Percentiles rank a stretch among this genome's conserved stretches.
These are phyloP conservation scores for Dryocosmus kuriphilus DNA, from an alignment of 2,888 invertebrate species.

Conservation along the genomic window DNA sequence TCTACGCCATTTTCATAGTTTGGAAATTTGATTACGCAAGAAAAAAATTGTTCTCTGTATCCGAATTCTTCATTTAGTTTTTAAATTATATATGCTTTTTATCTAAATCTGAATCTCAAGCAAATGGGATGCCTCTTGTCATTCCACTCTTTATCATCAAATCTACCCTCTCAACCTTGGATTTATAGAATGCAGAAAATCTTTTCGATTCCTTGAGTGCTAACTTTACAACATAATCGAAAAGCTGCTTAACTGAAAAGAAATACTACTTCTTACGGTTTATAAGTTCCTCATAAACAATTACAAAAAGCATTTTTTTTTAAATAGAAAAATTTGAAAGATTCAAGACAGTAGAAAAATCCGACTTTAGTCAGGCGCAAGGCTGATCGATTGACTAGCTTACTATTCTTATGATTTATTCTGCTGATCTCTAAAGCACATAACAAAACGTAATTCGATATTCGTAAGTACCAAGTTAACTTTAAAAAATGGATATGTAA, in stretches of 20 bases:
- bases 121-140: slow-evolving; percentile 12
- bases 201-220: slow-evolving; percentile 3
- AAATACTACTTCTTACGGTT: not conserved
- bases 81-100: not conserved
- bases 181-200: slow-evolving; percentile 20
- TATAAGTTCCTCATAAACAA: not conserved
- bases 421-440: not conserved
- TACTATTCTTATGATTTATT: not conserved
- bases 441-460: not conserved
- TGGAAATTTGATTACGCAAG: too few species aligned
- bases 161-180: slow-evolving; percentile 19
- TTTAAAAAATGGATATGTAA: slow-evolving; percentile 1
- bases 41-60: too few species aligned
- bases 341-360: not conserved
- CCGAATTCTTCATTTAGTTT: not conserved
- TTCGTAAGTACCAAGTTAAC: not conserved
- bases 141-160: slow-evolving; percentile 10
- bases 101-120: not conserved
- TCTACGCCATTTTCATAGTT: too few species aligned
- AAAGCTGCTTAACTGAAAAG: not conserved
- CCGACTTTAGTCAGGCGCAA: not conserved
- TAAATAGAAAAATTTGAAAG: too few species aligned
- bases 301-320: too few species aligned
- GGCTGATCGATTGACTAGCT: not conserved
- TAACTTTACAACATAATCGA: slow-evolving; percentile 8